Percentiles rank a stretch among this genome's conserved stretches.
phyloP scores from a whole-genome alignment of 2,888 invertebrate species.

The Drosophila longiperda region DNA sequence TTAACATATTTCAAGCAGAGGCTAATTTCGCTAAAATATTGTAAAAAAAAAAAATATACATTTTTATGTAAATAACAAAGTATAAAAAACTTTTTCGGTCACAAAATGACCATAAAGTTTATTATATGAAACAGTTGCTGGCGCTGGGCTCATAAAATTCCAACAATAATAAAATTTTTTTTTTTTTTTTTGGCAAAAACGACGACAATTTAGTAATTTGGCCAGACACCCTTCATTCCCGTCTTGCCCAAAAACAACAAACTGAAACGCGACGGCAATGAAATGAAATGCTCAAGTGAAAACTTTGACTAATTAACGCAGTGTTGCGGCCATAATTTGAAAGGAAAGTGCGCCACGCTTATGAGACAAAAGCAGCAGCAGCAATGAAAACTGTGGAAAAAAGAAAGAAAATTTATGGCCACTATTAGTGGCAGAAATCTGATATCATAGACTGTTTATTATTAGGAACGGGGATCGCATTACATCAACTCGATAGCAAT shows the following conservation, averaged over 20 bases:
- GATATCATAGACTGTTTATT: conserved; percentile 48
- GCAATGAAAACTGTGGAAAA: background rate
- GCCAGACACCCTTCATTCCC: background rate
- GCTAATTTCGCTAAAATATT: conserved; percentile 30
- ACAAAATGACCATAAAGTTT: conserved; percentile 76
- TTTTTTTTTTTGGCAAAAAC: conserved; percentile 22
- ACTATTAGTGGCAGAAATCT: conserved; percentile 53
- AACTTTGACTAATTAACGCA: conserved; percentile 73
- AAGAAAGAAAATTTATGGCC: conserved; percentile 41
- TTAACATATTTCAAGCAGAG: conserved; percentile 12
- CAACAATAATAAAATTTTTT: conserved; percentile 24
- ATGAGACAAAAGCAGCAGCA: conserved; percentile 26
- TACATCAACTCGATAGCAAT: conserved; percentile 37
- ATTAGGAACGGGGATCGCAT: conserved; percentile 46
- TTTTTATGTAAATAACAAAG: conserved; percentile 9
- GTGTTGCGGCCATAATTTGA: conserved; percentile 38
- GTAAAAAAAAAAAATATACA: background rate
- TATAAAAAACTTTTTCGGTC: conserved; percentile 55
- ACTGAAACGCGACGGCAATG: conserved; percentile 38
- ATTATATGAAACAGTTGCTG: conserved; percentile 55
- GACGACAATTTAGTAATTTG: conserved; percentile 54
- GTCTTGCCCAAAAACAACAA: background rate
- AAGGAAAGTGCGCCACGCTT: conserved; percentile 56
- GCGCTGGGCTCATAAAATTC: conserved; percentile 35
- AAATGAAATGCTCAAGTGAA: conserved; percentile 66